phyloP scores from a whole-genome alignment of 2,113 vertebrate genomes.

The Panthera tigris region DNA sequence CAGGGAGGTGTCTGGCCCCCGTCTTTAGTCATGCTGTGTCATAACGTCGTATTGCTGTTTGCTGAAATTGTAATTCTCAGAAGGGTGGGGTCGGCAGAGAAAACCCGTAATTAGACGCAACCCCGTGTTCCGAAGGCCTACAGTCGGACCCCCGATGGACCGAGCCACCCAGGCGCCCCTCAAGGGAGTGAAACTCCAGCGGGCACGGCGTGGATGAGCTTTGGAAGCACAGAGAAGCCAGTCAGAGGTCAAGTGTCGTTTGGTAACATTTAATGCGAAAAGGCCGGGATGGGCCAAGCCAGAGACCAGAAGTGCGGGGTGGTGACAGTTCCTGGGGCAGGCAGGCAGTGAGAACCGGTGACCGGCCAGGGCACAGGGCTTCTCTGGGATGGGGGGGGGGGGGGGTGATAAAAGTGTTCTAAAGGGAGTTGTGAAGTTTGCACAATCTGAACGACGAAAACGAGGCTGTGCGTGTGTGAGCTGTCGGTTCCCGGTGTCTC shows the following conservation, averaged over 20 bases:
- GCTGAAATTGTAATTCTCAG: background rate
- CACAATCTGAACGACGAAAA: background rate
- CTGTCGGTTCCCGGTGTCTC: background rate
- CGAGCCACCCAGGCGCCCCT: no score
- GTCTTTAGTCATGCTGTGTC: accelerated
- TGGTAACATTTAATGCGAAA: accelerated
- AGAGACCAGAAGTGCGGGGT: background rate
- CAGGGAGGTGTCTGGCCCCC: accelerated
- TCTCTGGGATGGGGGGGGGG: background rate
- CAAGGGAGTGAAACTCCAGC: no score
- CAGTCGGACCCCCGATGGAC: no score
- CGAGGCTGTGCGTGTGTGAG: background rate
- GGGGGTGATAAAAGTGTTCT: background rate
- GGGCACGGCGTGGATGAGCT: no score
- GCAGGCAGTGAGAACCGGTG: background rate
- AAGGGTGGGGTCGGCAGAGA: background rate
- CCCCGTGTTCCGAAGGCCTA: no score
- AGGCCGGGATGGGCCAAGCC: background rate
- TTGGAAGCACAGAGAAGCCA: no score
- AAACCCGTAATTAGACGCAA: background rate
- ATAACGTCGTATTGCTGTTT: accelerated
- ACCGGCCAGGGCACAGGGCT: background rate
- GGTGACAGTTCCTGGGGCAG: background rate
- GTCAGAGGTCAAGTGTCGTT: background rate
- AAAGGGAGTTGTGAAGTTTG: background rate